Evolutionary conservation across 2,113 vertebrate genomes (phyloP).

Genomic region (Pyxicephalus adspersus): DNA sequence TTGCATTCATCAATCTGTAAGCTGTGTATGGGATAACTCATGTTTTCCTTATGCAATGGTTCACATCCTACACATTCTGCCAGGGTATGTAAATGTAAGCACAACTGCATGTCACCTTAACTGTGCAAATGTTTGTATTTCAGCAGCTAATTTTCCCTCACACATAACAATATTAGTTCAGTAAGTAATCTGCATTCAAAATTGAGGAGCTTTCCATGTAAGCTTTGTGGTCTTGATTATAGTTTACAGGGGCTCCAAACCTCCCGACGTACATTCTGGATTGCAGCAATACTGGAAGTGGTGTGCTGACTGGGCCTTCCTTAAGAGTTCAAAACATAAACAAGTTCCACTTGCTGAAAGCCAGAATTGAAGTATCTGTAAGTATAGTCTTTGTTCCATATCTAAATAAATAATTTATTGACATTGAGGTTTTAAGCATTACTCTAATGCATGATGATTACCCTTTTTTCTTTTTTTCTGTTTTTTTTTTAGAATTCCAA

Average conservation of each 20-base stretch:
- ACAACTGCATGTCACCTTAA: no score
- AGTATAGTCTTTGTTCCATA: conserved; percentile 60
- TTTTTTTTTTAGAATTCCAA: conserved; percentile 74
- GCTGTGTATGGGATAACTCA: no score
- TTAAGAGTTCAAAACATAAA: conserved; percentile 81
- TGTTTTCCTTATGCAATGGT: no score
- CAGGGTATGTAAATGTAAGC: no score
- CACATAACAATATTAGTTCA: no score
- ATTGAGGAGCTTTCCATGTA: no score
- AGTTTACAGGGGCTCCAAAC: conserved; percentile 79
- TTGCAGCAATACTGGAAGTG: conserved; percentile 84
- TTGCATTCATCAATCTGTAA: no score
- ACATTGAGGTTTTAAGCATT: no score
- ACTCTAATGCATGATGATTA: background rate
- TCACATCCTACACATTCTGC: no score
- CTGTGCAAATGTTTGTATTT: no score
- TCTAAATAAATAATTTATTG: background rate
- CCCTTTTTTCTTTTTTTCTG: conserved; percentile 12
- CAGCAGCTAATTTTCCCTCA: no score
- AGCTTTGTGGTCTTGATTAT: background rate
- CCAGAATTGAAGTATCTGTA: conserved; percentile 83
- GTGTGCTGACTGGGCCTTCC: conserved; percentile 76
- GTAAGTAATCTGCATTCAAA: no score
- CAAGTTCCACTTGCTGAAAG: conserved; percentile 76
- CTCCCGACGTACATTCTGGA: conserved; percentile 74